These are phyloP conservation scores for Drosophila kurseongensis DNA, from an alignment of 1,140 invertebrate species.

Conservation along the genomic window DNA sequence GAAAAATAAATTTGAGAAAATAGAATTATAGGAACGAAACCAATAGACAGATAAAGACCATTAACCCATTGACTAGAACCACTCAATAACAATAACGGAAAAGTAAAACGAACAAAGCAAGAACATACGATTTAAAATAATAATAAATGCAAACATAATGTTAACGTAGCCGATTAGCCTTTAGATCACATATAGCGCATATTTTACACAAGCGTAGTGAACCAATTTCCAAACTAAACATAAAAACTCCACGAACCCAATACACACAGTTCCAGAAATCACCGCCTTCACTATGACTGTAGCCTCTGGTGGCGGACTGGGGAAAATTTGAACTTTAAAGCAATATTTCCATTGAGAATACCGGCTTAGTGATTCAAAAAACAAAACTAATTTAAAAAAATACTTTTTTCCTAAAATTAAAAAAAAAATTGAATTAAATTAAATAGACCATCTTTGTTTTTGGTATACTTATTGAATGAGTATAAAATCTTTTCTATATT, in stretches of 20 bases:
- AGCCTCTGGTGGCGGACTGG: neutral
- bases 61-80: conserved; percentile 25
- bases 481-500: too few relatives aligned
- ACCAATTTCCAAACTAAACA: conserved; percentile 34
- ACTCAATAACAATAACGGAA: conserved; percentile 41
- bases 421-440: too few relatives aligned
- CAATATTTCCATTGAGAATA: too few relatives aligned
- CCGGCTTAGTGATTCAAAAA: too few relatives aligned
- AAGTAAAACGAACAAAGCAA: conserved; percentile 21
- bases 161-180: conserved; percentile 59
- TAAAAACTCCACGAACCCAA: conserved; percentile 3
- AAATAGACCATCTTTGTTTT: too few relatives aligned
- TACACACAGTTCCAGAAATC: neutral
- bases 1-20: conserved; percentile 5
- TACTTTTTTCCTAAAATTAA: too few relatives aligned
- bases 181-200: conserved; percentile 61
- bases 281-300: neutral
- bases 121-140: conserved; percentile 16
- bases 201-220: conserved; percentile 58
- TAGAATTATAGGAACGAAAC: neutral
- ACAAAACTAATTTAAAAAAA: too few relatives aligned
- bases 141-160: conserved; percentile 56
- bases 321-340: too few relatives aligned
- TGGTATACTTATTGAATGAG: too few relatives aligned
- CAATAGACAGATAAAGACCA: conserved; percentile 22